These are phyloP conservation scores for Cardinalis cardinalis DNA, from an alignment of 2,113 vertebrate species.

Conservation along the genomic window DNA sequence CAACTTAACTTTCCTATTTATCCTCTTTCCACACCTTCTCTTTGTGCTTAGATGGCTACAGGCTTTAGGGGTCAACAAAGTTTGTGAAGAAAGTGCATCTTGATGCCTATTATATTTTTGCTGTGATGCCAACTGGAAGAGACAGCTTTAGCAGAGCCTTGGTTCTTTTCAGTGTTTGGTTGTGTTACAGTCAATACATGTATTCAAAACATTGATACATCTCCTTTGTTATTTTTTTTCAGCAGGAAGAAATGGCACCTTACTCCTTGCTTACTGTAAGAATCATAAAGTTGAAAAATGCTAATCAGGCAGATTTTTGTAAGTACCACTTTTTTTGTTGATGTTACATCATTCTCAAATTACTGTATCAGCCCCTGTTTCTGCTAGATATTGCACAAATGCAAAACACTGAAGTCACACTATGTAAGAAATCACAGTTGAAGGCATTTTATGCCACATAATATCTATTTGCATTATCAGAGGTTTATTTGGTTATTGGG, in stretches of 20 bases:
- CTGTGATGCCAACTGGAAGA: background rate
- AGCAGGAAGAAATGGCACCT: conserved; percentile 37
- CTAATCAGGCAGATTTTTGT: conserved; percentile 69
- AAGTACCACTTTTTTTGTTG: conserved; percentile 48
- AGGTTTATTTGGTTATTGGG: background rate
- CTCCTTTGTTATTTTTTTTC: background rate
- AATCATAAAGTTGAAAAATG: conserved; percentile 68
- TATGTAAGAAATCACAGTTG: background rate
- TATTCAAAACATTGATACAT: background rate
- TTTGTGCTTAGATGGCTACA: background rate
- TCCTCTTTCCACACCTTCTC: background rate
- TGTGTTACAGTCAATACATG: background rate
- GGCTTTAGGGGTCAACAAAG: background rate
- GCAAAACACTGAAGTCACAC: background rate
- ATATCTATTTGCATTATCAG: background rate
- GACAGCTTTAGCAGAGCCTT: background rate
- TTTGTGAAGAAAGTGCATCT: background rate
- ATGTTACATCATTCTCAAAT: background rate
- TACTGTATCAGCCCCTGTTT: background rate
- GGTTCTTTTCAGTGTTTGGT: background rate
- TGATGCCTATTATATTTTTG: background rate
- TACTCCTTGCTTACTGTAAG: conserved; percentile 70
- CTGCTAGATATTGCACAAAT: background rate
- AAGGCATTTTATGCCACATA: background rate
- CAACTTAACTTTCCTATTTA: background rate